phyloP scores from a whole-genome alignment of 1,140 invertebrate genomes.

The Diabrotica virgifera region DNA sequence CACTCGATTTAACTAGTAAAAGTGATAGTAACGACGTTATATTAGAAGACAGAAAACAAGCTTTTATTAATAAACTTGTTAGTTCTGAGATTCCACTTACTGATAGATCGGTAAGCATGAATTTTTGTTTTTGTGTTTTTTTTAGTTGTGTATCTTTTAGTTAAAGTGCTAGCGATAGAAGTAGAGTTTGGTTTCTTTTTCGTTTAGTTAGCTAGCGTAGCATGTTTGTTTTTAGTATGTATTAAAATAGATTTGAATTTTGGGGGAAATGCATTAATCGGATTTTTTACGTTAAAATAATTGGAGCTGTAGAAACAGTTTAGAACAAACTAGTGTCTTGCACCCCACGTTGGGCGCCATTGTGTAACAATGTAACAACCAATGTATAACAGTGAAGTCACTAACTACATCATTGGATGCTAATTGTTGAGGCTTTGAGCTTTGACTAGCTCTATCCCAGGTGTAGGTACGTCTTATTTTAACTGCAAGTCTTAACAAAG shows the following conservation, averaged over 20 bases:
- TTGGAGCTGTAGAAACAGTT: too few relatives aligned
- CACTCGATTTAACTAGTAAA: slow-evolving; percentile 37
- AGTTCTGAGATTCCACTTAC: slow-evolving; percentile 36
- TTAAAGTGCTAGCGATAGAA: not conserved
- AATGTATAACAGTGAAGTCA: too few relatives aligned
- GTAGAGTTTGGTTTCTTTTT: not conserved
- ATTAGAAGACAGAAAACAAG: slow-evolving; percentile 39
- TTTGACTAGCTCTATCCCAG: too few relatives aligned
- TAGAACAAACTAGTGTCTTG: too few relatives aligned
- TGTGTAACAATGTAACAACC: too few relatives aligned
- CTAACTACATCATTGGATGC: too few relatives aligned
- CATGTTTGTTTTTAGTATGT: not conserved
- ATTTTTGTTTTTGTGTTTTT: slow-evolving; percentile 20
- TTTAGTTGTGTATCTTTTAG: not conserved
- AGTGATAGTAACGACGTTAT: slow-evolving; percentile 34
- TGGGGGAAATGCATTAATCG: too few relatives aligned
- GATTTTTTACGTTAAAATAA: too few relatives aligned
- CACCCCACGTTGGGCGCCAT: too few relatives aligned
- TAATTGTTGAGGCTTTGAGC: too few relatives aligned
- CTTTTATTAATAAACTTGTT: slow-evolving; percentile 37
- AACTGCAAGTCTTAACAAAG: too few relatives aligned
- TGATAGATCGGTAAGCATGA: slow-evolving; percentile 43
- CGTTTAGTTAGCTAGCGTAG: not conserved
- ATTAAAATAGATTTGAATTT: not conserved
- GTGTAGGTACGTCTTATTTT: too few relatives aligned